Evolutionary conservation across 2,797 vertebrate genomes (phyloP), one percentile per base, ranked within the genome.

Genomic region (Sarcophilus harrisii): DNA sequence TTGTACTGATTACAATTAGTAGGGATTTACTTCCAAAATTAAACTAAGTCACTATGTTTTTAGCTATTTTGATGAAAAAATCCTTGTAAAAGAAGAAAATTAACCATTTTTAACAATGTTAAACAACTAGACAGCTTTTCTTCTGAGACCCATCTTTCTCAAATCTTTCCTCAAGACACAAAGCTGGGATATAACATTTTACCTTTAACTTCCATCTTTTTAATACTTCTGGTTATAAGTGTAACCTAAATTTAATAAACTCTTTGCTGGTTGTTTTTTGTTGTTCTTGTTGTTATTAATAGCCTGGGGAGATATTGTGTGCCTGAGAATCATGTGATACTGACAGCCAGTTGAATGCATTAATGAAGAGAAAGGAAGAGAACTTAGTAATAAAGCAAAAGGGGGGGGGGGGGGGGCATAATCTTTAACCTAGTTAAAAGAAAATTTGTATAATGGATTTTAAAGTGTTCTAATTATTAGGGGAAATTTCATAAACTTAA

Each of bases 1-100:
- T 73, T 73, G n/a, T n/a, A n/a, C 5, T 38, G 32, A 73, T 73
- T 24, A 73, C 1, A 73, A 21, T 73, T 73, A 66, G 16, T 73
- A 38, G 18, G 32, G 18, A 73, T 73, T 73, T 21, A 73, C n/a
- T 38, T 73, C n/a, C 18, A 73, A 73, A 73, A 73, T 97, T 96
- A 95, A 97, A 96, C 92, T 58, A 95, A 90, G 91, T 96, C 94
- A 93, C 90, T 96, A 94, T 95, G 93, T 95, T 95, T 95, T 97
- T 96, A 94, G 93, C 93, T 81, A 94, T 96, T 96, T 97, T 90
- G 93, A 93, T n/a, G 81, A 96, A 8, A 93, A 92, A 45, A 66
- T 81, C 90, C 32, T 94, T 87, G 92, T 91, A 66, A 66, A 66
- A 73, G n/a, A 24, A 73, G 66, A 73, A 73, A 73, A 73, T 73